Evolutionary conservation across 2,888 invertebrate species (phyloP).

Genomic region (Ethmia dodecea): DNA sequence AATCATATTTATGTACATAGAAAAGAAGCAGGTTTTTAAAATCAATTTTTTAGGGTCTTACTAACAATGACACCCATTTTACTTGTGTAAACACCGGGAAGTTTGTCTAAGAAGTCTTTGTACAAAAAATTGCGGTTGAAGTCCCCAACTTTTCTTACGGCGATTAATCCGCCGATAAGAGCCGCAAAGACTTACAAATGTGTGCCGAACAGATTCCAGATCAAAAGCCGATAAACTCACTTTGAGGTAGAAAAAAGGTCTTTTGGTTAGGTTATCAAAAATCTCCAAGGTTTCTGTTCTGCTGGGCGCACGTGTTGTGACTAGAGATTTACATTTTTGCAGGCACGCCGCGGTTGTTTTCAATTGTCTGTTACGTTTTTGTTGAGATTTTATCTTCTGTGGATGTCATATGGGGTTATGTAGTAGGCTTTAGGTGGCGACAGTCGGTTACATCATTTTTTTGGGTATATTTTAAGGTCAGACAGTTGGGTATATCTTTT

Average conservation of each 20-base stretch:
- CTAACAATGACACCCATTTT: slow-evolving; percentile 23
- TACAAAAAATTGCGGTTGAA: slow-evolving; percentile 40
- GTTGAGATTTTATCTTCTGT: slow-evolving; percentile 32
- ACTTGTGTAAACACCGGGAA: slow-evolving; percentile 35
- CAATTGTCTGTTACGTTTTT: slow-evolving; percentile 47
- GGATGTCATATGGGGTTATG: slow-evolving; percentile 38
- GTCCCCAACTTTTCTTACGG: slow-evolving; percentile 29
- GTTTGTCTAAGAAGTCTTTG: slow-evolving; percentile 36
- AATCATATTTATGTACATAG: too few species aligned
- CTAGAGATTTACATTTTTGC: slow-evolving; percentile 53
- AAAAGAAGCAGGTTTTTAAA: too few species aligned
- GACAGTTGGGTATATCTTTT: too few species aligned
- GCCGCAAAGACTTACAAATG: slow-evolving; percentile 62
- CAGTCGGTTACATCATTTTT: slow-evolving; percentile 11
- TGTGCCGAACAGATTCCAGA: slow-evolving; percentile 72
- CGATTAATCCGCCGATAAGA: slow-evolving; percentile 60
- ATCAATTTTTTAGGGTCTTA: too few species aligned
- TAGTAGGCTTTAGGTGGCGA: slow-evolving; percentile 23
- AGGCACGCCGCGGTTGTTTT: slow-evolving; percentile 34
- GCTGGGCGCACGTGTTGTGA: slow-evolving; percentile 63
- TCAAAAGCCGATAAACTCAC: slow-evolving; percentile 67
- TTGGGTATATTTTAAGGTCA: too few species aligned
- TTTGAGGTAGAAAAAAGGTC: slow-evolving; percentile 41
- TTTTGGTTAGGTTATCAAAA: slow-evolving; percentile 18
- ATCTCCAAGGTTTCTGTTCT: slow-evolving; percentile 21